Base-by-base conservation (phyloP, 2,888 invertebrate species). In the Boloria euphrosyne region DNA sequence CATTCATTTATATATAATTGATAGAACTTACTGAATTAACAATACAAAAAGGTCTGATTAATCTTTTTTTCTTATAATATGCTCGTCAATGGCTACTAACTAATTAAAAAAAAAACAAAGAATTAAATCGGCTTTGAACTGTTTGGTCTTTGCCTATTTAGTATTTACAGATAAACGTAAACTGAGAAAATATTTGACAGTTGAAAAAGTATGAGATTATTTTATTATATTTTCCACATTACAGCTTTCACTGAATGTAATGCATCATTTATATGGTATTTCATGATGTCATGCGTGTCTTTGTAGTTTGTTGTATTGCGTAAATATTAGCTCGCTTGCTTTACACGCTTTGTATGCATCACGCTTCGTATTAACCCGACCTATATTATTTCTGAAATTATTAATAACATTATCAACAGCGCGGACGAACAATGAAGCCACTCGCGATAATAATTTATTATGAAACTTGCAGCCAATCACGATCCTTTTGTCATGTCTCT, bases 321-420 rank as follows among this genome's bases (percentile, higher is more conserved):
- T 68, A 66, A 66, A 68, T 68, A 68, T 72, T 65, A 67, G 67
- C 58, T 70, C 65, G 61, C 62, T 44, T 62, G 53, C 63, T 62
- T 64, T 54, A 50, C 50, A 53, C 64, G 70, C 62, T 68, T 61
- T 54, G 62, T 57, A 51, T 65, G 61, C 66, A 67, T 64, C 68
- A 58, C 63, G 51, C 61, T 31, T 22, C 55, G 62, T 61, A 63
- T 52, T 63, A 60, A 55, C 53, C 63, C 54, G 63, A 61, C 61
- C 64, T 52, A 62, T 72, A 55, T 67, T 59, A 62, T 60, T 63
- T 55, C 43, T 64, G 66, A 57, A 66, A 66, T 69, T 66, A 62
- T 62, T 66, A 69, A 69, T 69, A 58, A 65, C 66, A 67, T 69
- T 62, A 69, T 62, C 44, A 62, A 57, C 68, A 62, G 60, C 47